Evolutionary conservation across 2,888 invertebrate species (phyloP).

Genomic region (Pristionchus japonicus): DNA sequence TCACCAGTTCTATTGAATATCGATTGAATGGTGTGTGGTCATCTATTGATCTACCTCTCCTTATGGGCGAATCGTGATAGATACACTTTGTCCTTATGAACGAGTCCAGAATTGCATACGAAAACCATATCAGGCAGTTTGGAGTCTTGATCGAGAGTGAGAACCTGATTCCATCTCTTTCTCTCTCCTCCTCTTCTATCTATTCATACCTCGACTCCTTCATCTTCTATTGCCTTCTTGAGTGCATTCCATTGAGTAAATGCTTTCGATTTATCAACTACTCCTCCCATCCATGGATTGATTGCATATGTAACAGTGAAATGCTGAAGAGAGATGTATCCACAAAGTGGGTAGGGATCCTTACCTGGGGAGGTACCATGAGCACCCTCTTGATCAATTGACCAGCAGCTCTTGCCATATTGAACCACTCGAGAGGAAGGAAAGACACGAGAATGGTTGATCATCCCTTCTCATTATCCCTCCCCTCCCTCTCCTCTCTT

Average conservation of each 20-base stretch:
- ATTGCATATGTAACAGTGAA: conserved; percentile 64
- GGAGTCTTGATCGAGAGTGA: conserved; percentile 68
- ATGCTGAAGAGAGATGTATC: conserved; percentile 6
- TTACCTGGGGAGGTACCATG: conserved; percentile 72
- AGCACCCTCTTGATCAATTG: conserved; percentile 69
- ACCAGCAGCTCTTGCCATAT: conserved; percentile 62
- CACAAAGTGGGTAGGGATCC: background rate
- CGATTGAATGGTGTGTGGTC: background rate
- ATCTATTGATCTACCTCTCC: conserved; percentile 56
- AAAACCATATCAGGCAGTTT: conserved; percentile 75
- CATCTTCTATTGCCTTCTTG: conserved; percentile 69
- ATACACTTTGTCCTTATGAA: conserved; percentile 70
- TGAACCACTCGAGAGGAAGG: conserved; percentile 35
- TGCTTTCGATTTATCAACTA: conserved; percentile 69
- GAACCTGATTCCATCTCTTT: conserved; percentile 56
- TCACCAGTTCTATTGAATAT: conserved; percentile 65
- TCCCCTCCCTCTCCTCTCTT: conserved; percentile 18
- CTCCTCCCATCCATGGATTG: conserved; percentile 75
- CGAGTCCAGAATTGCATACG: conserved; percentile 74
- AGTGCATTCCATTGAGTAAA: conserved; percentile 69
- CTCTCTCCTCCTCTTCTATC: background rate
- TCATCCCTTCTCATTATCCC: conserved; percentile 21
- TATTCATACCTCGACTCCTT: conserved; percentile 66
- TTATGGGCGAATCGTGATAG: conserved; percentile 73
- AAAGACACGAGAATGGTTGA: background rate